phyloP scores from a whole-genome alignment of 2,888 invertebrate genomes.

The Drosophila greeni region DNA sequence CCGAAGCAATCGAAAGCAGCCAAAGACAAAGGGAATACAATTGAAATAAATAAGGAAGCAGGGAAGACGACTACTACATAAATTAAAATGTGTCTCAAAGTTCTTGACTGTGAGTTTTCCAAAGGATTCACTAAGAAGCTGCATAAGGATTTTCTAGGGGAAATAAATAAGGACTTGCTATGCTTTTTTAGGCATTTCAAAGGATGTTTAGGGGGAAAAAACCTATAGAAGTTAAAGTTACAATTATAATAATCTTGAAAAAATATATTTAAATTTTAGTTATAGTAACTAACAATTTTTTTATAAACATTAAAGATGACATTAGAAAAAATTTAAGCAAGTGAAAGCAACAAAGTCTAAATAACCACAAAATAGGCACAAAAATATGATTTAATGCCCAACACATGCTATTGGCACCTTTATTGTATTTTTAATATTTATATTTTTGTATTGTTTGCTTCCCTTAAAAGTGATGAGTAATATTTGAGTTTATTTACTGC shows the following conservation, averaged over 20 bases:
- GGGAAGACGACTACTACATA: not conserved
- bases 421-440: not conserved
- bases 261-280: too few relatives aligned
- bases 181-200: not conserved
- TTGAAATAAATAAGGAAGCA: conserved; percentile 26
- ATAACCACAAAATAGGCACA: not conserved
- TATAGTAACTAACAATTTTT: too few relatives aligned
- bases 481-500: not conserved
- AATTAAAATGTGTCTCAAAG: conserved; percentile 8
- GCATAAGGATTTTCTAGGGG: not conserved
- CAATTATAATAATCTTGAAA: not conserved
- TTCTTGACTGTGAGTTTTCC: not conserved
- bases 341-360: not conserved
- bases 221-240: not conserved
- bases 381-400: not conserved
- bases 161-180: not conserved
- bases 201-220: too few relatives aligned
- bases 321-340: not conserved
- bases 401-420: not conserved
- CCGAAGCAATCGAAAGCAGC: conserved; percentile 17
- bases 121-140: not conserved
- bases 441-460: not conserved
- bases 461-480: not conserved
- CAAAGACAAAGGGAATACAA: conserved; percentile 26
- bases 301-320: too few relatives aligned